Evolutionary conservation across 2,113 vertebrate genomes (phyloP).

Genomic region (Hepsetus odoe): DNA sequence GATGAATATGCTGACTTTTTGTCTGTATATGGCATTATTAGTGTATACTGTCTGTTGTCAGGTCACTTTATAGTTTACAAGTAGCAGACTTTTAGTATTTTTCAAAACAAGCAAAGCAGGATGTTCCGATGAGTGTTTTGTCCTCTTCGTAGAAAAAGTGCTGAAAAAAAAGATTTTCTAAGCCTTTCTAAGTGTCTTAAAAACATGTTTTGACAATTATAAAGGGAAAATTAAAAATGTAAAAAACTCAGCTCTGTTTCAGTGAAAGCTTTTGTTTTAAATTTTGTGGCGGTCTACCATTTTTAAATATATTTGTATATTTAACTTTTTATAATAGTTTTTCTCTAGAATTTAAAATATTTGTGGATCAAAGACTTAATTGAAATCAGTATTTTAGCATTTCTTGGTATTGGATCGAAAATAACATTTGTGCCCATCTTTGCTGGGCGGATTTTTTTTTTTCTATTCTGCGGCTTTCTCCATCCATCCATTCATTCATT

Average conservation of each 20-base stretch:
- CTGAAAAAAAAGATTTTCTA: slow-evolving; percentile 18
- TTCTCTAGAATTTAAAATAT: too few species aligned
- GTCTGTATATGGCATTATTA: slow-evolving; percentile 28
- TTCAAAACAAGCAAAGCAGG: slow-evolving; percentile 50
- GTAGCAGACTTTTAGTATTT: slow-evolving; percentile 44
- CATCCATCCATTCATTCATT: too few species aligned
- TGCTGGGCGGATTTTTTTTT: too few species aligned
- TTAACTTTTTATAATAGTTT: too few species aligned
- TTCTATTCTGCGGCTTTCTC: too few species aligned
- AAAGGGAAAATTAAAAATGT: slow-evolving; percentile 43
- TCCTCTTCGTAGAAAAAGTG: slow-evolving; percentile 43
- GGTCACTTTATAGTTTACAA: slow-evolving; percentile 50
- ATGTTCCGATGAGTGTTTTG: slow-evolving; percentile 35
- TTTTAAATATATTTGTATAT: too few species aligned
- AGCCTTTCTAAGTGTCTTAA: slow-evolving; percentile 52
- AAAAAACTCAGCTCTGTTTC: slow-evolving; percentile 1
- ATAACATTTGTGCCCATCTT: too few species aligned
- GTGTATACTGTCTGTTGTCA: slow-evolving; percentile 50
- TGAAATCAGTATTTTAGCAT: too few species aligned
- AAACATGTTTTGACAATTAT: slow-evolving; percentile 52
- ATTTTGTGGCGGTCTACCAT: too few species aligned
- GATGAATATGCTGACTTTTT: slow-evolving; percentile 4
- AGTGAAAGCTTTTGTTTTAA: not conserved
- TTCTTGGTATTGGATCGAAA: too few species aligned
- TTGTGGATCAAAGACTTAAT: too few species aligned